phyloP scores from a whole-genome alignment of 2,113 vertebrate species.

The Trogon melanurus region DNA sequence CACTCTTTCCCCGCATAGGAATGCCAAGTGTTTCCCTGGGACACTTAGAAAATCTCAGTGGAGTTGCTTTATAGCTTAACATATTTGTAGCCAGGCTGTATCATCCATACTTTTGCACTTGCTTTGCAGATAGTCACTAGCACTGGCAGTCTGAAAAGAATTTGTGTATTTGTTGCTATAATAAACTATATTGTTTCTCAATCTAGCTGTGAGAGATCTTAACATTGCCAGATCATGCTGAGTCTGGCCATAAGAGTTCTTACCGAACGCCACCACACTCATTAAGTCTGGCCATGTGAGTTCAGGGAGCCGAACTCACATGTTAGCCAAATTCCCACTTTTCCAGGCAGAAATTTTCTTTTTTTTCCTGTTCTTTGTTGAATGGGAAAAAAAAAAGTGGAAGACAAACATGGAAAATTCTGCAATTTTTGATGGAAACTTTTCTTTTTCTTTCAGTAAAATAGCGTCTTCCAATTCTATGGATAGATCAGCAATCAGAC shows the following conservation, averaged over 20 bases:
- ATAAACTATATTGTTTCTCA: too few relatives aligned
- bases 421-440: background rate
- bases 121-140: too few relatives aligned
- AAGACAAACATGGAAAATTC: background rate
- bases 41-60: too few relatives aligned
- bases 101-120: too few relatives aligned
- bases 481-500: background rate
- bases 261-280: too few relatives aligned
- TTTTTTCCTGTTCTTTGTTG: background rate
- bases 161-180: too few relatives aligned
- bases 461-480: background rate
- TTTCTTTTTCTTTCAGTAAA: background rate
- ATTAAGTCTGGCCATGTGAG: background rate
- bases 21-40: too few relatives aligned
- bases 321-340: background rate
- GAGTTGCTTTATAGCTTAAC: too few relatives aligned
- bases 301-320: background rate
- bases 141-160: too few relatives aligned
- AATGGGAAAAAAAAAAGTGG: background rate
- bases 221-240: background rate
- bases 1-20: too few relatives aligned
- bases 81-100: too few relatives aligned
- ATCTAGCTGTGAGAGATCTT: background rate
- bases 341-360: background rate
- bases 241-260: too few relatives aligned